phyloP scores from a whole-genome alignment of 1,140 invertebrate genomes.

The Heliconius eleuchia region DNA sequence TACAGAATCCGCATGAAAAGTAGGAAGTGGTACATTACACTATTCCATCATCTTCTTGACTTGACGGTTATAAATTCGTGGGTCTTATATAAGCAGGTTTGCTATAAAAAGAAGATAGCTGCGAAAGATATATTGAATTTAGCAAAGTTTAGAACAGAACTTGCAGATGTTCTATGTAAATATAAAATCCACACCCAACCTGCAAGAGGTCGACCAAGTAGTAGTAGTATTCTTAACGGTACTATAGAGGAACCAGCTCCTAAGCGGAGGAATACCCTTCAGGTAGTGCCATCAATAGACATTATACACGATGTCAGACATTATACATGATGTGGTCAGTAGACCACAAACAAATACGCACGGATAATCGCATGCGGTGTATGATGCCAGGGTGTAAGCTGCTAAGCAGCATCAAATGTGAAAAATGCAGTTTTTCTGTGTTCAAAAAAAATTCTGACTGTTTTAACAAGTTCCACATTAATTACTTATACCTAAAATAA shows the following conservation, averaged over 20 bases:
- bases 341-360: conserved; percentile 32
- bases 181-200: conserved; percentile 33
- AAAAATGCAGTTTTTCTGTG: conserved; percentile 36
- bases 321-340: background rate
- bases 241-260: conserved; percentile 13
- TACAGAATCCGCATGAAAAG: conserved; percentile 28
- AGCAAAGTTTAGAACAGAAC: conserved; percentile 36
- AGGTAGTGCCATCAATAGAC: conserved; percentile 32
- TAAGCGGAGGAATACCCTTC: conserved; percentile 29
- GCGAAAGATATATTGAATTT: conserved; percentile 35
- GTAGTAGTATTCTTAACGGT: conserved; percentile 24
- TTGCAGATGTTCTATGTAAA: conserved; percentile 34
- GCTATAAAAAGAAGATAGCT: conserved; percentile 7
- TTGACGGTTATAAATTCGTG: conserved; percentile 35
- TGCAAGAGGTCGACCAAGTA: conserved; percentile 39
- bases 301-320: conserved; percentile 26
- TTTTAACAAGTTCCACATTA: conserved; percentile 31
- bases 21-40: conserved; percentile 25
- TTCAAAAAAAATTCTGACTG: conserved; percentile 28
- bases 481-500: conserved; percentile 31
- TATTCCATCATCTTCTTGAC: conserved; percentile 37
- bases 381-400: conserved; percentile 29
- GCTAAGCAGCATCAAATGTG: conserved; percentile 26
- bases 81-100: conserved; percentile 26
- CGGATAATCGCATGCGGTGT: conserved; percentile 29